phyloP scores from a whole-genome alignment of 2,113 vertebrate species.

The Ifrita kowaldi region DNA sequence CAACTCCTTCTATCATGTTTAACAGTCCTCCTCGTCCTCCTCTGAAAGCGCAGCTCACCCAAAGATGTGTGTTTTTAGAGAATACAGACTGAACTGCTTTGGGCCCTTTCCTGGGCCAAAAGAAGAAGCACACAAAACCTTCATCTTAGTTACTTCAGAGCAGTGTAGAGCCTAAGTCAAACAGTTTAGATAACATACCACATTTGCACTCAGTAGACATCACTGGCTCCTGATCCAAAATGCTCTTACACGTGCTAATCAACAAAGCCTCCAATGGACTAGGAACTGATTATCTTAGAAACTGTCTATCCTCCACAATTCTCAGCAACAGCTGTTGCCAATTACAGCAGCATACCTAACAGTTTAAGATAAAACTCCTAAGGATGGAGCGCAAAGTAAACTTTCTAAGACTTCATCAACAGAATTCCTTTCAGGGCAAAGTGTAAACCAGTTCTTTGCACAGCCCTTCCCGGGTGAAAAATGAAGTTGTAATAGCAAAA shows the following conservation, averaged over 20 bases:
- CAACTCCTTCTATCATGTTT: not conserved
- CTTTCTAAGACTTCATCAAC: not conserved
- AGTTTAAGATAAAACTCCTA: conserved; percentile 37
- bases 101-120: not conserved
- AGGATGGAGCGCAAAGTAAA: conserved; percentile 9
- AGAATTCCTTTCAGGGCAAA: conserved; percentile 18
- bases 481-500: not conserved
- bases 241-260: conserved; percentile 18
- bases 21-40: not conserved
- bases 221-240: conserved; percentile 38
- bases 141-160: not conserved
- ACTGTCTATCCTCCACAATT: conserved; percentile 25
- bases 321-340: conserved; percentile 57
- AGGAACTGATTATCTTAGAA: conserved; percentile 43
- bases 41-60: not conserved
- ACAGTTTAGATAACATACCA: not conserved
- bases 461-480: not conserved
- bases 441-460: not conserved
- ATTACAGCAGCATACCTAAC: conserved; percentile 51
- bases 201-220: conserved; percentile 36
- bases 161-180: not conserved
- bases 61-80: not conserved
- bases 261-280: conserved; percentile 55
- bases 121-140: not conserved
- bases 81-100: not conserved